Base-by-base conservation (phyloP, 2,113 vertebrate genomes). In the Odocoileus hemionus region DNA sequence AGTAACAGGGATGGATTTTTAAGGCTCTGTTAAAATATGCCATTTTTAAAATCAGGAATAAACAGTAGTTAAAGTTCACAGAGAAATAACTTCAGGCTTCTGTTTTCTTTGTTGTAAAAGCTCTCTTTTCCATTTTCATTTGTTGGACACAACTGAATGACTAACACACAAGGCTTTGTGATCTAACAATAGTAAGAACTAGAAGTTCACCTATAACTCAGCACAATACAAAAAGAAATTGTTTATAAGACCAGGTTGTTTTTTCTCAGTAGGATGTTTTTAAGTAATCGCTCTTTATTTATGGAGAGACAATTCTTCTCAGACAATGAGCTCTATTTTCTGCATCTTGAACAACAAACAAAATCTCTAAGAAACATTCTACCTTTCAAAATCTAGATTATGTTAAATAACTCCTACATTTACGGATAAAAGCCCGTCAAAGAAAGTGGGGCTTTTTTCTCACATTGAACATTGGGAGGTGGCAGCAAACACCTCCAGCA, bases 361-460 rank as follows among this genome's bases (percentile, higher is more conserved):
- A 91, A 94, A 95, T 92, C 84, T 95, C 58, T 67, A 89, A 86
- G 54, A 95, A 78, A 23, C 33, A 88, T n/a, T 93, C 33, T 91
- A 33, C 36, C 84, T 94, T 86, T 82, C 78, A 94, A 89, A 95
- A 82, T 76, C 52, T 33, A 89, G 47, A 57, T 92, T 47, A 88
- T 45, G 36, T 83, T 92, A 91, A 95, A 67, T 78, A 92, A 95
- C 36, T 88, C 28, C 54, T 85, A 85, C 28, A 85, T 91, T 74
- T 92, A 95, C 39, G 86, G 25, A 92, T 70, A 80, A 89, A 86
- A 12, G 10, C 23, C 60, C 93, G 4, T 91, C 84, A 91, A 92
- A 78, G 78, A 91, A 95, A 83, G 3, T 25, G 11, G 33, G 3
- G 36, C 28, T 55, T 36, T 87, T 86, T 79, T 78, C 54, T 83